Conservation (phyloP, 2,797 vertebrate species). For the Ctenopoma kingsleyae region DNA sequence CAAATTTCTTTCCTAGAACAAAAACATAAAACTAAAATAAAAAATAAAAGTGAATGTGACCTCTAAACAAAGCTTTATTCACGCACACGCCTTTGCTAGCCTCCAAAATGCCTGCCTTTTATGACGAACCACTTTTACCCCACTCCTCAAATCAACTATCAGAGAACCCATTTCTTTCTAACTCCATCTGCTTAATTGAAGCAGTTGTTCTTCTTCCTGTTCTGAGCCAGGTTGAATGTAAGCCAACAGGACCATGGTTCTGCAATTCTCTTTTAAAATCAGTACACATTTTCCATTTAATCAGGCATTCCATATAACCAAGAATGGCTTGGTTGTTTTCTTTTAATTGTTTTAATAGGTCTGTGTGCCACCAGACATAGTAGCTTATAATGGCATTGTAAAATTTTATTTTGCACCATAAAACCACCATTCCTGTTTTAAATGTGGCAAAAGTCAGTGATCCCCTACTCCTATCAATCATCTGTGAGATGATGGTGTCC, state of each 20-base stretch:
- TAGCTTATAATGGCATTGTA: constrained; percentile 40
- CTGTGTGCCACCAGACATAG: constrained; percentile 26
- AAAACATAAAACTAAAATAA: too few relatives aligned
- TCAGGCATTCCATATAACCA: constrained; percentile 32
- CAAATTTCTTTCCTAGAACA: background rate
- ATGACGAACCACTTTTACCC: constrained; percentile 39
- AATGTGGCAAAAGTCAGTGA: background rate
- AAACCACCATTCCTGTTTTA: constrained; percentile 4
- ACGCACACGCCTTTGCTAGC: constrained; percentile 5
- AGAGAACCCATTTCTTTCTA: constrained; percentile 59
- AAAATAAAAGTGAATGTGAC: background rate
- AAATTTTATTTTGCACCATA: constrained; percentile 39
- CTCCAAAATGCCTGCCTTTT: constrained; percentile 13
- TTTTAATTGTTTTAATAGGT: constrained; percentile 49
- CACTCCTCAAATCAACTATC: constrained; percentile 48
- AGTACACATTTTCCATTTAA: constrained; percentile 57
- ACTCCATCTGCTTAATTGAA: constrained; percentile 68
- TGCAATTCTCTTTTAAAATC: constrained; percentile 48
- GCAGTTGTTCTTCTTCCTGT: constrained; percentile 56
- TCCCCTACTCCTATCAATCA: background rate
- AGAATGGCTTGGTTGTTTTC: constrained; percentile 28
- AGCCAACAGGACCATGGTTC: constrained; percentile 31
- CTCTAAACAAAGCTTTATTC: constrained; percentile 17
- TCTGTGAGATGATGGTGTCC: background rate
- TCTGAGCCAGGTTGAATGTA: constrained; percentile 23